Evolutionary conservation across 2,113 vertebrate genomes (phyloP).

Genomic region (Aleadryas rufinucha): DNA sequence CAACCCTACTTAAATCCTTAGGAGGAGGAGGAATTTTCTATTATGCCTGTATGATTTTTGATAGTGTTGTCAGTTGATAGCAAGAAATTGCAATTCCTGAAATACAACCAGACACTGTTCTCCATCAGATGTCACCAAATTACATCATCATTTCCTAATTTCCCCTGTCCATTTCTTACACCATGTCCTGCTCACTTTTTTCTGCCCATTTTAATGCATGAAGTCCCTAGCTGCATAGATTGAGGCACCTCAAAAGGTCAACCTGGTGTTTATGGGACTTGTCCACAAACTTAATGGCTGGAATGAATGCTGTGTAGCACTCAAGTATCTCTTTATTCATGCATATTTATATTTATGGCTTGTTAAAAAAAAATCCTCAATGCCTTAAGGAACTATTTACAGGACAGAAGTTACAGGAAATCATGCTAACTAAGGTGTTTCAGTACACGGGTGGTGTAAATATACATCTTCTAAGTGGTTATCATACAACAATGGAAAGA

Average conservation of each 20-base stretch:
- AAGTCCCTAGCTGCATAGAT: neutral
- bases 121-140: neutral
- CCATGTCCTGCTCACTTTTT: neutral
- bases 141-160: neutral
- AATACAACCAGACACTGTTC: neutral
- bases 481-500: neutral
- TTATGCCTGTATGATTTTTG: fast-evolving
- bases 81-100: neutral
- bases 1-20: neutral
- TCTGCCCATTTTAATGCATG: neutral
- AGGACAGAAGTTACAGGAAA: neutral
- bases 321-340: neutral
- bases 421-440: neutral
- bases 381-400: neutral
- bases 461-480: neutral
- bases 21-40: neutral
- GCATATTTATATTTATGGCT: neutral
- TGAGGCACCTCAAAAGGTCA: neutral
- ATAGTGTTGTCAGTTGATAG: neutral
- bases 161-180: neutral
- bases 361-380: neutral
- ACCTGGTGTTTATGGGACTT: neutral
- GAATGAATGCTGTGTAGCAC: neutral
- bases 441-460: neutral
- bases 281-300: neutral